Percentiles rank a stretch among this genome's conserved stretches.
Conservation (phyloP, 2,797 vertebrate genomes). For the Tapirus indicus region DNA sequence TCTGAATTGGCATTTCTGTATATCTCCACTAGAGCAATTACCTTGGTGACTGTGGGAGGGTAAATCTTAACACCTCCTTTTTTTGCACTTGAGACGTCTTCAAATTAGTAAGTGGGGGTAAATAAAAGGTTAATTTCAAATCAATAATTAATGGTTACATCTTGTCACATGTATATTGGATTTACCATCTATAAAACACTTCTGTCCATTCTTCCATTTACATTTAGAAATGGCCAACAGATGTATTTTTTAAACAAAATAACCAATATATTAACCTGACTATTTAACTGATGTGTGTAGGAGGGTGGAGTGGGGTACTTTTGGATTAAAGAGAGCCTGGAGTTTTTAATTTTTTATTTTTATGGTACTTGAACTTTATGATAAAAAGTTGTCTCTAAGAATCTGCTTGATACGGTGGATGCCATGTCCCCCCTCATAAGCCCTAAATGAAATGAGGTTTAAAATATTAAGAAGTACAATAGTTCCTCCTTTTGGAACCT, state of each 20-base stretch:
- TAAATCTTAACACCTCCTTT: background rate
- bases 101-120: background rate
- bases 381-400: slow-evolving; percentile 2
- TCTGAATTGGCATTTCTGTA: background rate
- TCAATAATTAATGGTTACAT: slow-evolving; percentile 12
- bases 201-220: background rate
- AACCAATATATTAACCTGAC: background rate
- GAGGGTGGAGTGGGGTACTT: background rate
- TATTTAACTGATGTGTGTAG: background rate
- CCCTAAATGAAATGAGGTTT: background rate
- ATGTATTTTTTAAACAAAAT: background rate
- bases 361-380: background rate
- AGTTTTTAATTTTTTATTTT: background rate
- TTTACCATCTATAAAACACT: background rate
- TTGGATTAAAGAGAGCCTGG: background rate
- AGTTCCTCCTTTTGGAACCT: background rate
- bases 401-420: background rate
- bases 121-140: background rate
- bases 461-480: background rate
- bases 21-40: background rate
- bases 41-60: background rate
- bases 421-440: accelerated
- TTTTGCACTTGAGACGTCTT: background rate
- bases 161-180: background rate
- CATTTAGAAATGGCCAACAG: background rate